Base-by-base conservation (phyloP, 2,797 vertebrate genomes). In the Acipenser oxyrinchus region DNA sequence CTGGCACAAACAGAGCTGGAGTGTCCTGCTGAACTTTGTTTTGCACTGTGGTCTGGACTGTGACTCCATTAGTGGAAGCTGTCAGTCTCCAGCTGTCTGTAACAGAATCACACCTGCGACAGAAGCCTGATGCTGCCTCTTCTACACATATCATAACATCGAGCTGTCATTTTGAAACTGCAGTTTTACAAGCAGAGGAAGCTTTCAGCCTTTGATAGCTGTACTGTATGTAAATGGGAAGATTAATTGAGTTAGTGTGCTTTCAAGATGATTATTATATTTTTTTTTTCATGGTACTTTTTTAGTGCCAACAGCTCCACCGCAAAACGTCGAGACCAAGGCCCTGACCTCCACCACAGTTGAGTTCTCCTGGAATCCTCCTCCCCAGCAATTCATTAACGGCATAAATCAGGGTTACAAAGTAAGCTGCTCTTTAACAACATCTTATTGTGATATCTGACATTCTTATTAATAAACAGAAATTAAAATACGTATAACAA, bases 371-470 rank as follows among this genome's bases (percentile, higher is more conserved):
- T 98, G 95, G 95, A 95, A 87, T 71, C 95, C 95, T 7, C 95
- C 96, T 0, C 95, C 95, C 4, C 95, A 97, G 73, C 95, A 98
- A 75, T 98, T 98, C 75, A 94, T 98, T 78, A 96, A 98, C 0
- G 95, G 95, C 65, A 97, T 98, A 79, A 98, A 97, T 86, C 95
- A 98, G 78, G 96, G 96, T 1, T 98, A 97, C 81, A 98, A 96
- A 93, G 95, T 95, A 87, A 79, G 73, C 0, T 6, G 15, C 7
- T 1, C 53, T 23, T 37, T 37, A 37, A 37, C 37, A 37, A 37
- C 5, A 37, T 37, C 37, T 37, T 37, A 37, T 37, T 37, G 5
- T 37, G 5, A 37, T 37, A 37, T 37, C 37, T 37, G 37, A 37
- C 37, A 37, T 37, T 37, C 37, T 37, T 37, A 37, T 37, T 37